These are phyloP conservation scores for Megaleporinus macrocephalus DNA, from an alignment of 2,113 vertebrate species.

Conservation along the genomic window DNA sequence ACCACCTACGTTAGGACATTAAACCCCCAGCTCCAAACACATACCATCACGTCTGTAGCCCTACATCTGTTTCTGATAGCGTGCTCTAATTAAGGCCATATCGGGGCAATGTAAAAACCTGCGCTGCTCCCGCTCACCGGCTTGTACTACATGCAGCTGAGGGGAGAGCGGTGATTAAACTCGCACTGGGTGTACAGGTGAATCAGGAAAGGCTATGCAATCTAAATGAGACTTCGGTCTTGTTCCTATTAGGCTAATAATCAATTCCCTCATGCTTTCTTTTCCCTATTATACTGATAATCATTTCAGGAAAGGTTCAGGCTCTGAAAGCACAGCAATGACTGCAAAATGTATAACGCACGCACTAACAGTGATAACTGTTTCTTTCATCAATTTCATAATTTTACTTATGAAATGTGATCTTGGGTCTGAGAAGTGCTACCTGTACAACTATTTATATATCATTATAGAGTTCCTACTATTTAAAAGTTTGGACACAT, in stretches of 20 bases:
- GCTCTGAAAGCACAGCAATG: too few relatives aligned
- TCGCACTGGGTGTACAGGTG: neutral
- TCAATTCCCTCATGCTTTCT: neutral
- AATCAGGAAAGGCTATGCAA: neutral
- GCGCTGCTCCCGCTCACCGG: neutral
- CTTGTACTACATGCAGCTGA: conserved; percentile 11
- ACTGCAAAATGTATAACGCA: too few relatives aligned
- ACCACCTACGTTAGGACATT: conserved; percentile 39
- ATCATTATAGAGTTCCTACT: too few relatives aligned
- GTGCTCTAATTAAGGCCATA: conserved; percentile 48
- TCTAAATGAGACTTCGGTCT: neutral
- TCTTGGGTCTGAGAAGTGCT: too few relatives aligned
- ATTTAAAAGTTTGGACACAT: too few relatives aligned
- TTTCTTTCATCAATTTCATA: too few relatives aligned
- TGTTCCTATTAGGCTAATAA: conserved; percentile 14
- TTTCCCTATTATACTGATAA: conserved; percentile 44
- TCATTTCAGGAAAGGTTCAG: conserved; percentile 60
- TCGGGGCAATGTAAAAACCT: conserved; percentile 13
- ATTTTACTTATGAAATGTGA: too few relatives aligned
- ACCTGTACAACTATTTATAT: too few relatives aligned
- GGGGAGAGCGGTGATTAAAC: neutral
- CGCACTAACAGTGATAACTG: too few relatives aligned
- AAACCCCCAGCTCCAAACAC: conserved; percentile 48
- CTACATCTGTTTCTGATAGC: conserved; percentile 43
- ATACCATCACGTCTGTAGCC: conserved; percentile 36